Percentiles rank a stretch among this genome's conserved stretches.
phyloP scores from a whole-genome alignment of 2,113 vertebrate species.

The Addax nasomaculatus region DNA sequence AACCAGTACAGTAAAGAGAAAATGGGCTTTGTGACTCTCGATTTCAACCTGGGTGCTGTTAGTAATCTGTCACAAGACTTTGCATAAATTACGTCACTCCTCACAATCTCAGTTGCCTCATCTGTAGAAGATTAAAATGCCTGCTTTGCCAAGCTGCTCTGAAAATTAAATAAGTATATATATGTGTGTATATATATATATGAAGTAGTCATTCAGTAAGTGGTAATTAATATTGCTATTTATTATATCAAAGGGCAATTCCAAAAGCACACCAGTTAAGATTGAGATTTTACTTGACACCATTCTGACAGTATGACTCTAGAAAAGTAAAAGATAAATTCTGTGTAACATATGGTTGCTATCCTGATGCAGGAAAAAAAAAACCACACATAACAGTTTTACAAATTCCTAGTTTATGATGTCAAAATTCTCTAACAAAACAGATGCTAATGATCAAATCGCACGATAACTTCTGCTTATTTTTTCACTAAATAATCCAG shows the following conservation, averaged over 20 bases:
- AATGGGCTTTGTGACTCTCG: background rate
- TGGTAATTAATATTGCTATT: background rate
- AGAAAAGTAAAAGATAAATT: background rate
- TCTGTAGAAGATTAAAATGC: background rate
- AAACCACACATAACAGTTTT: background rate
- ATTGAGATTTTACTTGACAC: background rate
- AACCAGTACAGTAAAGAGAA: background rate
- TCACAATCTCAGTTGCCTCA: background rate
- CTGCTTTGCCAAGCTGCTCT: background rate
- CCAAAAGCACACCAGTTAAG: background rate
- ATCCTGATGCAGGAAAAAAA: background rate
- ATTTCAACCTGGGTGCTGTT: background rate
- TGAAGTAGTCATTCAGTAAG: background rate
- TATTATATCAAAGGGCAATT: background rate
- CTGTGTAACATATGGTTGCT: background rate
- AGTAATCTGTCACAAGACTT: background rate
- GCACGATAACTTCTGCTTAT: background rate
- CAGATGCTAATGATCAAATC: conserved; percentile 9
- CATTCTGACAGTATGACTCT: background rate
- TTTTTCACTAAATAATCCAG: conserved; percentile 2
- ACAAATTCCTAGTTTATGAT: conserved; percentile 27
- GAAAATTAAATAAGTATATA: background rate
- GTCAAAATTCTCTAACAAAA: conserved; percentile 42
- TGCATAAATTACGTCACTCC: background rate
- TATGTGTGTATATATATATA: background rate